A percentile compares a stretch with the other conserved stretches of the same genome.
These are phyloP conservation scores for Erebia palarica DNA, from an alignment of 2,888 invertebrate species.

Conservation along the genomic window DNA sequence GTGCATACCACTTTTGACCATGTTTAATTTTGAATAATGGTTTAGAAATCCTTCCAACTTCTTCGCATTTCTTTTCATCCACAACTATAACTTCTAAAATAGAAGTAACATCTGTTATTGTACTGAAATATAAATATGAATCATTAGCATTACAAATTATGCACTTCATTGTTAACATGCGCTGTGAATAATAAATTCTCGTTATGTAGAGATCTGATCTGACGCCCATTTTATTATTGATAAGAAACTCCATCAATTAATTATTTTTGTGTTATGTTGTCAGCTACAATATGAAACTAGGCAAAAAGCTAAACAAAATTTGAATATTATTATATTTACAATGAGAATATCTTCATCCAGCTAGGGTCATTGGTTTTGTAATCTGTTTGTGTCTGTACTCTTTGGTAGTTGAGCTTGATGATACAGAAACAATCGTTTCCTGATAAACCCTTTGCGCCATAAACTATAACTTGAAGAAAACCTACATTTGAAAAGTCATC, in stretches of 20 bases:
- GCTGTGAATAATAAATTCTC: background rate
- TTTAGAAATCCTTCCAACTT: constrained; percentile 94
- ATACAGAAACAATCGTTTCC: constrained; percentile 98
- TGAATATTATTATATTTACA: constrained; percentile 83
- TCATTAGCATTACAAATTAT: background rate
- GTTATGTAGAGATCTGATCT: background rate
- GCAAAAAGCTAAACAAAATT: background rate
- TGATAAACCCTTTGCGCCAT: constrained; percentile 89
- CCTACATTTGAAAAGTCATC: constrained; percentile 88
- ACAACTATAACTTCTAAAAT: constrained; percentile 95
- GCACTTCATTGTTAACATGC: background rate
- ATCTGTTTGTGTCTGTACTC: constrained; percentile 97
- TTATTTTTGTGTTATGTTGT: background rate
- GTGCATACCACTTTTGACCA: constrained; percentile 95
- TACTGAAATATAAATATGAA: constrained; percentile 73
- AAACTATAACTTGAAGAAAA: constrained; percentile 94
- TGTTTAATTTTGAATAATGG: constrained; percentile 92
- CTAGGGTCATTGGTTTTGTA: constrained; percentile 96
- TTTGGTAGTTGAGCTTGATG: constrained; percentile 94
- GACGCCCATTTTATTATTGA: background rate
- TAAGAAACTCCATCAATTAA: background rate
- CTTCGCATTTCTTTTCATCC: constrained; percentile 98
- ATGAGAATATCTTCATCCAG: constrained; percentile 98
- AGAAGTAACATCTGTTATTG: constrained; percentile 95
- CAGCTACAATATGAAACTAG: background rate